Base-by-base conservation (phyloP, 2,797 vertebrate genomes). In the Petrocephalus schoutedeni region DNA sequence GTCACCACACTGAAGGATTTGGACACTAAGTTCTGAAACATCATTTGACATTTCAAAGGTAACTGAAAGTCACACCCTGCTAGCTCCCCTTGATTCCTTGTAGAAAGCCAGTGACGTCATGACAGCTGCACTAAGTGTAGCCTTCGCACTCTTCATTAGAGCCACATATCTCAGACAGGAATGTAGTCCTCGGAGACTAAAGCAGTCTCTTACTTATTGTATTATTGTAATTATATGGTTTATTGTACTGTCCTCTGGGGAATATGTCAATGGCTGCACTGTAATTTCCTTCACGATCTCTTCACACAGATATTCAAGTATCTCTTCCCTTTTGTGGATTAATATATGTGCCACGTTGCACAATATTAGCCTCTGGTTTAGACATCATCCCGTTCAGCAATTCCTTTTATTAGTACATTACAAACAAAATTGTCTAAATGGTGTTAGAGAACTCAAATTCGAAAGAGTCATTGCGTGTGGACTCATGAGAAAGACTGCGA, bases 181-280 rank as follows among this genome's bases (percentile, higher is more conserved):
- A n/a, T 77, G 71, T 45, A 16, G 6, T 77, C 36, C 71, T 45
- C 32, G 12, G 36, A 77, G 16, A 45, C 32, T 45, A 32, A n/a
- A 41, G 36, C 36, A 77, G 14, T 92, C 92, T 89, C 92, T 90
- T 92, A 94, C 94, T 54, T 85, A 56, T 28, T 85, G 3, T 21
- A 23, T 92, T 91, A 90, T 92, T 91, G 6, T 89, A 93, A 93
- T 92, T 92, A 91, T 53, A 23, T 45, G 14, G 19, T n/a, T 41
- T 77, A n/a, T 45, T 45, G 71, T 45, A 77, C 71, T n/a, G 71
- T 45, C 32, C 14, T 32, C 3, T 71, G 67, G 32, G 32, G 67
- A 74, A 14, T 36, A 7, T 74, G 28, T 74, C 14, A 2, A 16
- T 74, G 67, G 32, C 14, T 32, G 67, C 67, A 74, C 4, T 74